Evolutionary conservation across 2,888 invertebrate genomes (phyloP).

Genomic region (Morpho deidamia): DNA sequence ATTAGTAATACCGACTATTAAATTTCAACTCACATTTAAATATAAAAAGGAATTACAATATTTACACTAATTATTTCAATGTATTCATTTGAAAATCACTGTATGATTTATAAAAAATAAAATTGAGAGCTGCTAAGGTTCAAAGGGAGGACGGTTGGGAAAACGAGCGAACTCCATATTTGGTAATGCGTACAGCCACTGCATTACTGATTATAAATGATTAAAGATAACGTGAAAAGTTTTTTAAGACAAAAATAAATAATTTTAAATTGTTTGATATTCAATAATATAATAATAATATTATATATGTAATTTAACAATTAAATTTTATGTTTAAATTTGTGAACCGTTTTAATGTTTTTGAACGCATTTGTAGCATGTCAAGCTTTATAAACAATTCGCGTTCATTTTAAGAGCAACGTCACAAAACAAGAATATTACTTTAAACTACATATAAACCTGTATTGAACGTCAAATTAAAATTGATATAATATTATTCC

Average conservation of each 20-base stretch:
- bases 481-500: too few relatives aligned
- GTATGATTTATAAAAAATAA: constrained; percentile 60
- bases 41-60: constrained; percentile 53
- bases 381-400: constrained; percentile 26
- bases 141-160: constrained; percentile 79
- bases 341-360: constrained; percentile 32
- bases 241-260: not conserved
- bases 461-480: too few relatives aligned
- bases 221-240: constrained; percentile 8
- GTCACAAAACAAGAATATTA: not conserved
- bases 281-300: constrained; percentile 2
- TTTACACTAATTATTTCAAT: constrained; percentile 64
- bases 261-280: constrained; percentile 13
- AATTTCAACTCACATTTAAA: constrained; percentile 63
- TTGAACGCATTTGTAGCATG: constrained; percentile 47
- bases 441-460: not conserved
- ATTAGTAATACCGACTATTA: constrained; percentile 44
- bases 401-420: constrained; percentile 31
- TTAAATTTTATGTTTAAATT: constrained; percentile 33
- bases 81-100: constrained; percentile 72
- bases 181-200: constrained; percentile 80
- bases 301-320: constrained; percentile 4
- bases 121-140: constrained; percentile 75
- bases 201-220: constrained; percentile 50
- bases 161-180: constrained; percentile 84